Base-by-base conservation (phyloP, 2,888 invertebrate genomes). In the Drosophila prolongata region DNA sequence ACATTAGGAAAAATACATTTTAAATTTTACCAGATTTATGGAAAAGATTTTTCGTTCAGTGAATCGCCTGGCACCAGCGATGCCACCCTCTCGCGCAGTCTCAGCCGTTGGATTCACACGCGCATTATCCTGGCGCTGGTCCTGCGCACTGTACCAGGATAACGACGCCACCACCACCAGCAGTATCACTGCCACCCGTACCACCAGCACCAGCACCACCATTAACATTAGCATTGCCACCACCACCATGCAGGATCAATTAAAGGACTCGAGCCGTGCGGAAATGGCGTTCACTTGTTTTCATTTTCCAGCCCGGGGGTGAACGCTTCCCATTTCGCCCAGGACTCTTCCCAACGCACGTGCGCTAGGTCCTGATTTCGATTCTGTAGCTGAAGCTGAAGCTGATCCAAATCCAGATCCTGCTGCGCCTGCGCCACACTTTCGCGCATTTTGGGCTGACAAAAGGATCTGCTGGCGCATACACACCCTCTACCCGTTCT, bases 251-350 rank as follows among this genome's bases (percentile, higher is more conserved):
- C 58, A 66, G 55, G 53, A 81, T 65, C 76, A 83, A 87, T 88
- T 84, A 78, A 77, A 56, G 78, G 43, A 69, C 67, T 70, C 87
- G 38, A 68, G 66, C 66, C 80, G 77, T 78, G 80, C 80, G 87
- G 87, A 87, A 75, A 89, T 79, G 78, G 76, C 81, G 76, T 87
- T 85, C 85, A 85, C 85, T 85, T 85, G 85, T 85, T 89, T 84
- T 89, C 76, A 85, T 87, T 85, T 66, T 68, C 66, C 66, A 55
- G 19, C 75, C 64, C 42, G 66, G 59, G 68, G 70, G 74, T 76
- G 81, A 60, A 44, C 38, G 27, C 50, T 53, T 59, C 61, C 53
- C 30, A 71, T 53, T 61, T 43, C 37, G 50, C 69, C 69, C 75
- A 77, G 81, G 58, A 77, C 38, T 34, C 24, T 24, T 55, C 35